These are phyloP conservation scores for Intellagama lesueurii DNA, from an alignment of 2,797 vertebrate genomes.

Conservation along the genomic window DNA sequence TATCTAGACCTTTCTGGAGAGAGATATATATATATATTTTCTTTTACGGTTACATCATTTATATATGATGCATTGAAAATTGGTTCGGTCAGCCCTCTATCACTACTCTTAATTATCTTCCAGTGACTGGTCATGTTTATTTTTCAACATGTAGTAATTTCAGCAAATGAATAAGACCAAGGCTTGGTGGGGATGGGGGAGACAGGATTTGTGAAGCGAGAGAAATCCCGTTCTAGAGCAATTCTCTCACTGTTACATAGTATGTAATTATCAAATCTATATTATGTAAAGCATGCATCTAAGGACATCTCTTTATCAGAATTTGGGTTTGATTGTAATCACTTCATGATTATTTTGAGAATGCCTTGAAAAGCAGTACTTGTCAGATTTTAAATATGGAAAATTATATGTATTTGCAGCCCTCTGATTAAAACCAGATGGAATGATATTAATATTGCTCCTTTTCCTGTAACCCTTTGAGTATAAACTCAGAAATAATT, in stretches of 20 bases:
- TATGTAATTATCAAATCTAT: conserved; percentile 47
- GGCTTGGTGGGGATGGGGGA: not conserved
- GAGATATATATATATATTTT: too few species aligned
- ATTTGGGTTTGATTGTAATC: conserved; percentile 45
- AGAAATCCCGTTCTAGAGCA: conserved; percentile 33
- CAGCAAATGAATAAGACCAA: conserved; percentile 16
- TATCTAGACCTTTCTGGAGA: not conserved
- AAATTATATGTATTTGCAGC: conserved; percentile 51
- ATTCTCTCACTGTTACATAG: conserved; percentile 12
- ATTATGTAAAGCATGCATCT: conserved; percentile 21
- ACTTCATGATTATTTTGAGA: conserved; percentile 44
- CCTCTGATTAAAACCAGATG: conserved; percentile 48
- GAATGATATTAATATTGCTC: conserved; percentile 15
- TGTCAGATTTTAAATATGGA: conserved; percentile 44
- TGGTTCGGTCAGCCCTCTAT: conserved; percentile 44
- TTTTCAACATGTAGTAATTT: conserved; percentile 16
- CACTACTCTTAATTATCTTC: conserved; percentile 67
- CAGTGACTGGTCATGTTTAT: conserved; percentile 17
- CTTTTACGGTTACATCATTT: not conserved
- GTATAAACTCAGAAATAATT: conserved; percentile 46
- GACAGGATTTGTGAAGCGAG: not conserved
- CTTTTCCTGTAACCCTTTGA: conserved; percentile 39
- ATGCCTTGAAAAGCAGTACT: conserved; percentile 46
- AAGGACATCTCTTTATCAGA: conserved; percentile 37
- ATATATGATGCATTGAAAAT: not conserved